Base-by-base conservation (phyloP, 2,113 vertebrate genomes). In the Proterorhinus semilunaris region DNA sequence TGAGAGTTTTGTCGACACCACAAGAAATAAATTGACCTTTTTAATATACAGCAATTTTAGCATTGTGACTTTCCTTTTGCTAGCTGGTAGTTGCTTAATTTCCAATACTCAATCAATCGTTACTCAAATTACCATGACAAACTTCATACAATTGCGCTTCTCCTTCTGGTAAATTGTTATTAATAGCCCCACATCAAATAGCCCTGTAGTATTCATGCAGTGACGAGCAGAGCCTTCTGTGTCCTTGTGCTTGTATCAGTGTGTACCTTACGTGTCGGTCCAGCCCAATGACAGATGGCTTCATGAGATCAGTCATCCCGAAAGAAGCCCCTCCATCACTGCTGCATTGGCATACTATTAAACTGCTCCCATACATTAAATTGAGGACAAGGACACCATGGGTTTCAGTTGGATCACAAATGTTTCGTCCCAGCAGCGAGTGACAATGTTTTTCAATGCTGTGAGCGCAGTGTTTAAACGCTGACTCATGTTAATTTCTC, bases 231-330 rank as follows among this genome's bases (percentile, higher is more conserved):
- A 8, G 49, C 15, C 72, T 74, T 54, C 52, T 48, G 44, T 79
- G 81, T 83, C 86, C 80, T 89, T 88, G 82, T 59, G 7, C 63
- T 84, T 73, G 80, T 76, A 75, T 89, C 77, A 83, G 72, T 70
- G 48, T 2, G 63, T 69, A 69, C 83, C 69, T 79, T 76, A 52
- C 65, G 52, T 75, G 79, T 78, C 81, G 44, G 71, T 82, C 80
- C 64, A 80, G 77, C 62, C 55, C 68, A n/a, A 47, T 79, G 87
- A 88, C 69, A 49, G 68, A 86, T 83, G 9, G 70, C 69, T 17
- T 62, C 70, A 75, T 77, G 72, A 69, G 75, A 76, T 80, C 78
- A 81, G 75, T 70, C 83, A 81, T 84, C 72, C 86, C 62, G 85
- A 71, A 54, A 83, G 82, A 80, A 65, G 68, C 61, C 69, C 67